phyloP scores from a whole-genome alignment of 2,113 vertebrate genomes.

The Festucalex cinctus region DNA sequence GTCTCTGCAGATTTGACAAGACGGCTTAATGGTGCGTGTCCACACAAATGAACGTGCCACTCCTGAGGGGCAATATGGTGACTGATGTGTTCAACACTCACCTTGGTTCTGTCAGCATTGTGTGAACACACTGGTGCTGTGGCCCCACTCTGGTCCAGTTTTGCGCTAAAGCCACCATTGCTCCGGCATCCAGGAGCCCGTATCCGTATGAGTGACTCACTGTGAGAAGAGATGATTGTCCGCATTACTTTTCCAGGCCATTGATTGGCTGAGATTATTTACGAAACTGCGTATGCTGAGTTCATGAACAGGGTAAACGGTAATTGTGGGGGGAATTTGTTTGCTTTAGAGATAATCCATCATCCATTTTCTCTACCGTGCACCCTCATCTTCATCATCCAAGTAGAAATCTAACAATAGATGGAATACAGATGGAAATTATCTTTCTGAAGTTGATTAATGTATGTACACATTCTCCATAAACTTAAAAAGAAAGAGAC shows the following conservation, averaged over 20 bases:
- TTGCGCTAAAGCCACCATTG: constrained; percentile 88
- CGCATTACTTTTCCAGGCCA: background rate
- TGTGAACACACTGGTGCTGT: constrained; percentile 86
- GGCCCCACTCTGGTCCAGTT: constrained; percentile 89
- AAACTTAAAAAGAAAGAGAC: no score
- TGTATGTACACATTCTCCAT: no score
- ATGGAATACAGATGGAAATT: no score
- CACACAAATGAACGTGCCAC: constrained; percentile 29
- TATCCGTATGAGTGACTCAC: constrained; percentile 97
- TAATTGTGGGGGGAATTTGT: background rate
- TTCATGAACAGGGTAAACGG: background rate
- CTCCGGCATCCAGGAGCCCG: constrained; percentile 87
- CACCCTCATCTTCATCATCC: no score
- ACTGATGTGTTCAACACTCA: constrained; percentile 48
- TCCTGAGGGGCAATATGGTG: constrained; percentile 3
- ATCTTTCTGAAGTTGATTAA: no score
- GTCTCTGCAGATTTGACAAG: constrained; percentile 75
- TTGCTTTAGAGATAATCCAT: background rate
- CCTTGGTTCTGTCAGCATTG: constrained; percentile 85
- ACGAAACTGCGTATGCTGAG: background rate
- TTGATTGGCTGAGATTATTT: background rate
- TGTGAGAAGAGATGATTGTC: constrained; percentile 47
- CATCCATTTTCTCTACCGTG: no score
- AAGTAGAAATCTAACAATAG: no score
- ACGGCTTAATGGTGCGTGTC: constrained; percentile 55